These are phyloP conservation scores for Phymatocera aterrima DNA, from an alignment of 2,888 invertebrate genomes.

Conservation along the genomic window DNA sequence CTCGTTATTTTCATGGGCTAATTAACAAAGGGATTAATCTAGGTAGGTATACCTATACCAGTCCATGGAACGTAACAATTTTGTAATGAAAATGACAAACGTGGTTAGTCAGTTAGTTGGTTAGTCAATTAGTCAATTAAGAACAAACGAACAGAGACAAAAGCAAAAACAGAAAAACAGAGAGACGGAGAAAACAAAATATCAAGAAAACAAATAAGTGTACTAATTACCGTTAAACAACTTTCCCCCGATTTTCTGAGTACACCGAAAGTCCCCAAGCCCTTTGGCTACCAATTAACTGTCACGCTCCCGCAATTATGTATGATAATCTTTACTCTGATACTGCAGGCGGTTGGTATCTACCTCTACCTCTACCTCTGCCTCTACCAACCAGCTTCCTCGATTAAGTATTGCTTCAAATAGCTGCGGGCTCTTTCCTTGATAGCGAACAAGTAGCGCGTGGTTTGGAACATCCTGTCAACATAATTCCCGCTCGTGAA, in stretches of 20 bases:
- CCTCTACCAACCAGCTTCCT: constrained; percentile 3
- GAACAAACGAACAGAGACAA: too few relatives aligned
- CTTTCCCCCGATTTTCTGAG: background rate
- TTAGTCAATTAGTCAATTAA: too few relatives aligned
- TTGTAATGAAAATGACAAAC: constrained; percentile 2
- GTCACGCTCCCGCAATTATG: constrained; percentile 35
- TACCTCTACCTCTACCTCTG: background rate
- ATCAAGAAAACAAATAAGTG: too few relatives aligned
- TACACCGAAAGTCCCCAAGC: background rate
- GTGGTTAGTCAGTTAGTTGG: background rate
- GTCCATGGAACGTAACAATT: background rate
- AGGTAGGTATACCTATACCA: too few relatives aligned
- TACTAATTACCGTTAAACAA: constrained; percentile 4
- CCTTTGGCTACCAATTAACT: constrained; percentile 33
- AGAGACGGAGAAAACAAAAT: too few relatives aligned
- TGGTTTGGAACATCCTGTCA: constrained; percentile 16
- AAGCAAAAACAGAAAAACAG: too few relatives aligned
- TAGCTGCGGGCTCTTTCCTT: constrained; percentile 28
- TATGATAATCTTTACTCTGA: constrained; percentile 40
- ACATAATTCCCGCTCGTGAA: background rate
- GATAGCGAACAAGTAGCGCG: constrained; percentile 21
- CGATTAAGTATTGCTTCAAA: constrained; percentile 36
- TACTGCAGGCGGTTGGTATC: background rate
- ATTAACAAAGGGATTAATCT: constrained; percentile 15
- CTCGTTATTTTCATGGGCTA: background rate